Evolutionary conservation across 2,888 invertebrate genomes (phyloP), one percentile per base, ranked within the genome.

Genomic region (Synanthedon vespiformis): DNA sequence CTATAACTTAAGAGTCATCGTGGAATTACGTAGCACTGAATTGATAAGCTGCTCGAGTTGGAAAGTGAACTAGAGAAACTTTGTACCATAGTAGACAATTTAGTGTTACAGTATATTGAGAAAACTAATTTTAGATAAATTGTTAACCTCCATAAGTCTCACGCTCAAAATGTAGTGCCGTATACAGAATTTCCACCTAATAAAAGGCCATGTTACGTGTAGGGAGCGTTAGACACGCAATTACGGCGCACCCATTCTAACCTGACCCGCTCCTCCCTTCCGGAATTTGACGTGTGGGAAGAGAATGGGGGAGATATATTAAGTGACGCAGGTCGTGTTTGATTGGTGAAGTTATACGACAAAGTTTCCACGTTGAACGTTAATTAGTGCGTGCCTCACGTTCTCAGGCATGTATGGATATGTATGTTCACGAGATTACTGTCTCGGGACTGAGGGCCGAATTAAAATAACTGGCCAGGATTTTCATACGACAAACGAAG

Each of bases 101-200:
- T 34, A 34, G 34, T 34, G 34, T 14, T 44, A 44, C 44, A 44
- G 11, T 48, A 48, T 16, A 12, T 13, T 50, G 40, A 40, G 34
- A 50, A n/a, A 40, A 50, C 49, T 18, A 49, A 49, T 18, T 22
- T 27, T 50, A 13, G 13, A 50, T 13, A 50, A 27, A 50, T 41
- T 51, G 40, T 40, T 44, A 34, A 27, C 41, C 22, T 13, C 16
- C 74, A 78, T 79, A 83, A 80, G 72, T 79, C 71, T 66, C 65
- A 72, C 67, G 66, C 70, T 64, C 63, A 69, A 75, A 34, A 72
- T 75, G 62, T 76, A 78, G 74, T 77, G 70, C 74, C 76, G 75
- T 82, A 79, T 74, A 80, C 77, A 82, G 81, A 81, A 82, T 86
- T 87, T 83, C 82, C 82, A 86, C 86, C 82, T 86, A 86, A 86